Conservation (phyloP, 2,113 vertebrate species). For the Ochotona princeps region DNA sequence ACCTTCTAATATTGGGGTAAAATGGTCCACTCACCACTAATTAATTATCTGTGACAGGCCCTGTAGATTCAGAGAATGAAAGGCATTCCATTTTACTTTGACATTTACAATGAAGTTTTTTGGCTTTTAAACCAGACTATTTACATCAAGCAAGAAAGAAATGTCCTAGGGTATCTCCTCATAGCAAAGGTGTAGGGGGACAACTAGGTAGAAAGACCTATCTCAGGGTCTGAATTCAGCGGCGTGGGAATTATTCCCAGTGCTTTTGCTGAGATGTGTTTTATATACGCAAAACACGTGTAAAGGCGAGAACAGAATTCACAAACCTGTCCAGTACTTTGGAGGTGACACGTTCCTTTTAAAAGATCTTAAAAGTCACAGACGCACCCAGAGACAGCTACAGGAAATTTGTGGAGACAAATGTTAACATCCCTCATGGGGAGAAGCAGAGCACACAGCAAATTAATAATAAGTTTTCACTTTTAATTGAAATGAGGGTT, state of each 20-base stretch:
- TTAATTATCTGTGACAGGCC: conserved; percentile 35
- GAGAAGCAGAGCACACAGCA: not conserved
- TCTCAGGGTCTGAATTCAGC: not conserved
- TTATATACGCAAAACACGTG: not conserved
- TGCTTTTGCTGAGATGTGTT: not conserved
- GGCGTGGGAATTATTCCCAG: not conserved
- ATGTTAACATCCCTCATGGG: not conserved
- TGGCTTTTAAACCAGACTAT: not conserved
- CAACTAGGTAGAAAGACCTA: not conserved
- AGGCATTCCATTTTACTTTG: not conserved
- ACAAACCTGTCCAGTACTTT: not conserved
- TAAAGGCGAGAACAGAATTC: not conserved
- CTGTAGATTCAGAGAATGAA: not conserved
- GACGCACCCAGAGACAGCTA: not conserved
- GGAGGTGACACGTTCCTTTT: not conserved
- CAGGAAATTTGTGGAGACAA: not conserved
- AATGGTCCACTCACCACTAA: not conserved
- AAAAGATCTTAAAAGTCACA: not conserved
- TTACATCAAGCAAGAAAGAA: not conserved
- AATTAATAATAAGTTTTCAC: not conserved
- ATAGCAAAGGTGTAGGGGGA: not conserved
- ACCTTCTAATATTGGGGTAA: not conserved
- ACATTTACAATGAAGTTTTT: not conserved
- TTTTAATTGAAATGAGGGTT: conserved; percentile 23
- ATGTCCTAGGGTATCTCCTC: not conserved